Evolutionary conservation across 2,113 vertebrate species (phyloP), one percentile per base, ranked within the genome.

Genomic region (Clarias batrachus): DNA sequence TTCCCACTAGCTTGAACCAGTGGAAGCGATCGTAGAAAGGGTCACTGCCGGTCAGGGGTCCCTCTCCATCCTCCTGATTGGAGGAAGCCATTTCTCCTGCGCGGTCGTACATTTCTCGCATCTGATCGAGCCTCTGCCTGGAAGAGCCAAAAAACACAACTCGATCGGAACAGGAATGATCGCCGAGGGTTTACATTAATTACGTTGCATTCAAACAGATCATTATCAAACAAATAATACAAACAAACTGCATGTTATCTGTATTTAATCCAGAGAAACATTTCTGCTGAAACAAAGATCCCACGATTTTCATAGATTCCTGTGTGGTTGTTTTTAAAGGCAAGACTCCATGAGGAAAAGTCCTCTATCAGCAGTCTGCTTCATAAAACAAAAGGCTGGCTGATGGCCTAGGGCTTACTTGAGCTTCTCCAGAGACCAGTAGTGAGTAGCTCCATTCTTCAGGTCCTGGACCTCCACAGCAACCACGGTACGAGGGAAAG

Each of bases 1-100:
- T 99, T 76, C 98, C 98, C 8, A 99, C 97, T 0, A 99, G 95
- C 91, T 99, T 99, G 94, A 99, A 99, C 98, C 98, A 99, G 86
- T 99, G 97, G 91, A 99, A 99, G 10, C 98, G 97, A 89, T 99
- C 98, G 1, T 99, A 99, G 91, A 99, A 99, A 0, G 98, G 98
- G 89, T 99, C 98, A 0, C 95, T 98, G 93, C 98, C 98, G 0
- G 96, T 99, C 93, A 99, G 89, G 0, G 94, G 21, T 65, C 94
- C 89, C 52, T 99, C 98, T 0, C 89, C 89, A 0, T 98, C 97
- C 0, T 99, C 98, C 85, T 96, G 96, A 9, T 92, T 60, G 0
- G 84, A 81, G 0, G 98, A 98, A 4, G 96, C 94, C 96, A 98
- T 96, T 83, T 99, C 98, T 56, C 98, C 98, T 0, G 98, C 98